Conservation (phyloP, 37 sponge, comb jelly and placozoan species). For the Diacarnus erythraeanus region DNA sequence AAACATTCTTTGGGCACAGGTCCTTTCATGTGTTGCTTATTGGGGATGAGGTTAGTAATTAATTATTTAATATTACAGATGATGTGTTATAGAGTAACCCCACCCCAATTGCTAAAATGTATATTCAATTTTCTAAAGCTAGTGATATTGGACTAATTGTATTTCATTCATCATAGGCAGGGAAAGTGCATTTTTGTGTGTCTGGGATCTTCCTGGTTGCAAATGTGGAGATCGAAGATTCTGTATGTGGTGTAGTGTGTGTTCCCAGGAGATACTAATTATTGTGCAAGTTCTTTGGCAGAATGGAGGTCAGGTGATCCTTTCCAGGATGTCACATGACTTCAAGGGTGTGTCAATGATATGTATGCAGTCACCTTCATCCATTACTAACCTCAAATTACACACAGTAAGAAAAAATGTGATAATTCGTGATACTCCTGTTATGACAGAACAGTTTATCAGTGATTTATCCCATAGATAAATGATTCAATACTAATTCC, state of each 20-base stretch:
- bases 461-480: neutral
- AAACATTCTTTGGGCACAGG: neutral
- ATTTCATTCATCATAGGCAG: constrained; percentile 28
- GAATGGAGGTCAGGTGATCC: constrained; percentile 24
- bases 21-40: constrained; percentile 15
- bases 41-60: constrained; percentile 23
- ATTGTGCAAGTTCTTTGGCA: neutral
- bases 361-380: neutral
- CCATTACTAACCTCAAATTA: neutral
- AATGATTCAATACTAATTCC: too few relatives aligned
- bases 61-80: neutral
- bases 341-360: constrained; percentile 15
- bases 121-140: too few relatives aligned
- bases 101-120: neutral
- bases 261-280: neutral
- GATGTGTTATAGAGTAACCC: neutral
- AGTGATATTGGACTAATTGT: neutral
- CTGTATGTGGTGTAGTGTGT: neutral
- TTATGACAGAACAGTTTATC: too few relatives aligned
- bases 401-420: neutral
- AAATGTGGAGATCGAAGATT: neutral
- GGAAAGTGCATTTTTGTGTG: constrained; percentile 57
- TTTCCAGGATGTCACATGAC: constrained; percentile 24
- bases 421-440: too few relatives aligned
- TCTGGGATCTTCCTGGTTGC: constrained; percentile 48